A percentile compares a stretch with the other conserved stretches of the same genome.
Evolutionary conservation across 37 sponge, comb jelly and placozoan species (phyloP).

Genomic region (Halichondria panicea): DNA sequence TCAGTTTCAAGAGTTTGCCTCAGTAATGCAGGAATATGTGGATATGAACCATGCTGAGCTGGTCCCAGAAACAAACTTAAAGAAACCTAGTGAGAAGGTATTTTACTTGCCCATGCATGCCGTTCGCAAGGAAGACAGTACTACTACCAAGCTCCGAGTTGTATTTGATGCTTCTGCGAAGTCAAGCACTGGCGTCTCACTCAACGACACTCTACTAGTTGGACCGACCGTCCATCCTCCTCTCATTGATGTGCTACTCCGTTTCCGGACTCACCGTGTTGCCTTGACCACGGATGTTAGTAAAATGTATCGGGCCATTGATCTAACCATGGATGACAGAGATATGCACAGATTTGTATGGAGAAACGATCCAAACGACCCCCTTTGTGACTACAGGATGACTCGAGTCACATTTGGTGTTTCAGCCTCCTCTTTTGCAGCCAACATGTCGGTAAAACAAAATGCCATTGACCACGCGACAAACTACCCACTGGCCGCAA

Average conservation of each 20-base stretch:
- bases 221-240: slow-evolving; percentile 23
- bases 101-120: slow-evolving; percentile 15
- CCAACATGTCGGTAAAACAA: slow-evolving; percentile 20
- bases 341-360: slow-evolving; percentile 20
- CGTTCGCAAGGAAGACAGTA: slow-evolving; percentile 18
- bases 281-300: slow-evolving; percentile 13
- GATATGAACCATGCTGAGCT: slow-evolving; percentile 20
- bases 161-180: slow-evolving; percentile 35
- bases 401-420: slow-evolving; percentile 39
- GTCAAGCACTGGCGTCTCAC: slow-evolving; percentile 18
- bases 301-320: slow-evolving; percentile 3
- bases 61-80: slow-evolving; percentile 2
- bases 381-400: slow-evolving; percentile 17
- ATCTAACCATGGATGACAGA: not conserved
- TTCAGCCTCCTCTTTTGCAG: slow-evolving; percentile 15
- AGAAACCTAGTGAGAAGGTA: slow-evolving; percentile 3
- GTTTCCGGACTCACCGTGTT: slow-evolving; percentile 15
- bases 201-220: slow-evolving; percentile 18
- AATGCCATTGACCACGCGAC: slow-evolving; percentile 5
- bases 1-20: not conserved
- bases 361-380: slow-evolving; percentile 5
- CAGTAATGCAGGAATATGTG: slow-evolving; percentile 20
- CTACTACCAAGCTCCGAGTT: slow-evolving; percentile 17
- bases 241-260: slow-evolving; percentile 20
- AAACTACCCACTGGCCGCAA: not conserved